Base-by-base conservation (phyloP, 2,797 vertebrate species). In the Masticophis lateralis region DNA sequence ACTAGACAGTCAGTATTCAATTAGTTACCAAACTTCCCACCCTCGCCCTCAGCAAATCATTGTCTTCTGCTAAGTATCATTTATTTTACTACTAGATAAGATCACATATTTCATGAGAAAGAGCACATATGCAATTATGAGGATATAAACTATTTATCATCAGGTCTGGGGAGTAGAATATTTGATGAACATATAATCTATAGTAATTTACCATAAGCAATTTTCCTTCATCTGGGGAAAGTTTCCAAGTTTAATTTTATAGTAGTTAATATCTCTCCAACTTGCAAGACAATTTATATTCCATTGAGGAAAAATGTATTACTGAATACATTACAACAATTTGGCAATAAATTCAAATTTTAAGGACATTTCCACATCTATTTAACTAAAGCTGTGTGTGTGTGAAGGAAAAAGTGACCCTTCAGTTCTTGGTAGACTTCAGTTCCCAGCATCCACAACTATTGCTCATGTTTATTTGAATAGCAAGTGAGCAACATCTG, bases 81-180 rank as follows among this genome's bases (percentile, higher is more conserved):
- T 93, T 95, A 7, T 63, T 96, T 12, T 94, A 88, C n/a, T 94
- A 90, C 87, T 32, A 74, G 55, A 94, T 83, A 90, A 93, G 51
- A 22, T 94, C 57, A 93, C 56, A 2, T 90, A 92, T 89, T 95
- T 87, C 47, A 55, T 18, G 93, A 91, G 59, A 20, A 6, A 1
- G 88, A 2, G 0, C 27, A 83, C 74, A 87, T 59, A 66, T 59
- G 14, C 83, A 90, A n/a, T 63, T 27, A 60, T 51, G 60, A 86
- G 83, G 37, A 10, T 66, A 74, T 86, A 61, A 4, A 66, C 63
- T 56, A 91, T 94, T 94, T 91, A 93, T 0, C 57, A 86, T 87
- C 92, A 18, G 18, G 47, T n/a, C 94, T 92, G 56, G 86, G 69
- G 28, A 91, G 9, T 12, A 89, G 93, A 74, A 10, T 86, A 91